Percentiles rank a stretch among this genome's conserved stretches.
Conservation (phyloP, 2,113 vertebrate genomes). For the Potamarius usumacintae region DNA sequence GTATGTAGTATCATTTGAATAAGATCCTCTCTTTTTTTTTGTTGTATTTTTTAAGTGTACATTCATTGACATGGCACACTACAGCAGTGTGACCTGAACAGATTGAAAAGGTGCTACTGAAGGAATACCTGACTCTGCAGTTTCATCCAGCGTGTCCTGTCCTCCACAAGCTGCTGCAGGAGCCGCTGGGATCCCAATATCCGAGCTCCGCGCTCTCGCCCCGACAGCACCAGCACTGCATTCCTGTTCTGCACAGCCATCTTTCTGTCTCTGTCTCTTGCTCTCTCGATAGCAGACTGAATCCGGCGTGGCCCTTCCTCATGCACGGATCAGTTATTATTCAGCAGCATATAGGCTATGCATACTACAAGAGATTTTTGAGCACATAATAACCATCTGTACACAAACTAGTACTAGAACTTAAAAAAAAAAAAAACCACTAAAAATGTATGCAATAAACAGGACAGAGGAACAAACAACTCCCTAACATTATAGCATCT, state of each 20-base stretch:
- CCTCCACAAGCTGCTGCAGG: slow-evolving; percentile 95
- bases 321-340: slow-evolving; percentile 64
- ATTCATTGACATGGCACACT: neutral
- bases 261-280: slow-evolving; percentile 58
- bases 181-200: slow-evolving; percentile 87
- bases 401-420: neutral
- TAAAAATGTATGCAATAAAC: neutral
- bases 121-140: slow-evolving; percentile 93
- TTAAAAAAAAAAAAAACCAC: neutral
- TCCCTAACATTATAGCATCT: neutral
- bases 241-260: slow-evolving; percentile 95
- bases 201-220: slow-evolving; percentile 88
- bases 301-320: slow-evolving; percentile 49
- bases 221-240: slow-evolving; percentile 91
- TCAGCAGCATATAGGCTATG: slow-evolving; percentile 72
- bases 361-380: slow-evolving; percentile 53
- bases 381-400: neutral
- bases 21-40: neutral
- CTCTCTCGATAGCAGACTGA: neutral
- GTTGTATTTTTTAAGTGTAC: too few species aligned
- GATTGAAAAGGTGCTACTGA: neutral
- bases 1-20: too few species aligned
- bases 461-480: neutral
- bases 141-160: slow-evolving; percentile 98
- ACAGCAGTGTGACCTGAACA: neutral